These are phyloP conservation scores for Aplysia californica DNA, from an alignment of 1,140 invertebrate genomes.

Conservation along the genomic window DNA sequence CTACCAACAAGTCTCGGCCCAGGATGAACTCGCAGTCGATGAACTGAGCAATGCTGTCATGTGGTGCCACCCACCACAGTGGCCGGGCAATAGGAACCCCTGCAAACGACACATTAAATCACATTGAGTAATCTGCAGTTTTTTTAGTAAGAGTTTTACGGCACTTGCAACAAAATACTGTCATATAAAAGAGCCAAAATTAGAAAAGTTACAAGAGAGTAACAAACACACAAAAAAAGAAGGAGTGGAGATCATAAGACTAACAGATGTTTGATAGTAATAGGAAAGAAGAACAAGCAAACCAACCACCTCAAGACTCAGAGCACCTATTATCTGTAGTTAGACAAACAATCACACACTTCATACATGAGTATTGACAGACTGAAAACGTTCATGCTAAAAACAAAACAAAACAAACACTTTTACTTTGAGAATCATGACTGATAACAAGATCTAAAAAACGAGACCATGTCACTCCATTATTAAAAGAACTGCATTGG, in stretches of 20 bases:
- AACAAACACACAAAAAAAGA: background rate
- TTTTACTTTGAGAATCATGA: too few species aligned
- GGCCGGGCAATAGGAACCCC: slow-evolving; percentile 76
- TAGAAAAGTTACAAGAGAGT: too few species aligned
- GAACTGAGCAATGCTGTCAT: slow-evolving; percentile 81
- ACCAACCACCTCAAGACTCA: background rate
- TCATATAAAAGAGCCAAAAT: background rate
- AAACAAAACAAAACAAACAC: too few species aligned
- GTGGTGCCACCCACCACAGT: slow-evolving; percentile 91
- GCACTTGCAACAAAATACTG: background rate
- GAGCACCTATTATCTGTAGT: background rate
- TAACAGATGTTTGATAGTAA: background rate
- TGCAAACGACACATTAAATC: slow-evolving; percentile 16
- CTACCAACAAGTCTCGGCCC: slow-evolving; percentile 84
- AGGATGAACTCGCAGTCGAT: slow-evolving; percentile 87
- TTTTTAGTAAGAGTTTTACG: too few species aligned
- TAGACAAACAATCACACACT: too few species aligned
- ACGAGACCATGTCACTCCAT: too few species aligned
- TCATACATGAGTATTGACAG: too few species aligned
- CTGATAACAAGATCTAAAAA: too few species aligned
- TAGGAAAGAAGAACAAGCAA: background rate
- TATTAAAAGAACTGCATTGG: too few species aligned
- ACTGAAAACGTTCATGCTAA: too few species aligned
- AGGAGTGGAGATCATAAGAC: background rate
- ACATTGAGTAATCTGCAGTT: too few species aligned